Conservation (phyloP, 2,797 vertebrate species). For the Arctocebus calabarensis region DNA sequence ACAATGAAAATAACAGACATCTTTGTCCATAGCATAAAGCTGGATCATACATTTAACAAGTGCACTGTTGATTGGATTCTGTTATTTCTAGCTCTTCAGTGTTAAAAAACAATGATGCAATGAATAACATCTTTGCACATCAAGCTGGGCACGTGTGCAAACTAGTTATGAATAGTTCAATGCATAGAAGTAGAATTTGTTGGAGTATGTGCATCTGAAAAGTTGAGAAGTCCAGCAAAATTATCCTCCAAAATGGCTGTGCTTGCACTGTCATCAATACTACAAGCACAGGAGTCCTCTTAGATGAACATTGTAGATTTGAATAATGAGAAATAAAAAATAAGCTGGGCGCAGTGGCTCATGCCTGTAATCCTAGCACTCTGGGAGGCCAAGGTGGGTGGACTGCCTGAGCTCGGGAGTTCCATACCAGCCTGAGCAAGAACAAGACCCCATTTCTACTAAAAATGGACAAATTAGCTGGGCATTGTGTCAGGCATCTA, state of each 20-base stretch:
- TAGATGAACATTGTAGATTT: neutral
- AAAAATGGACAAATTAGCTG: no score
- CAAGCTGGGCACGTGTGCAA: neutral
- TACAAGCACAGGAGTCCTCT: neutral
- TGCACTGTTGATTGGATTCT: neutral
- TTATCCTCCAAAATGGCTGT: neutral
- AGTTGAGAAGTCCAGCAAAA: neutral
- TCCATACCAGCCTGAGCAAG: no score
- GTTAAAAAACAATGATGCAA: constrained; percentile 9
- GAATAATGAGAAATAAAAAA: neutral
- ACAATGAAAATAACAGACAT: neutral
- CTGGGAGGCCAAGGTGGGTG: no score
- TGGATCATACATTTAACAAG: neutral
- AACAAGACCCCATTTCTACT: no score
- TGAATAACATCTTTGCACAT: neutral
- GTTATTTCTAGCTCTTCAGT: constrained; percentile 14
- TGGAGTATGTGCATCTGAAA: neutral
- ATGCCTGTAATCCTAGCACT: no score
- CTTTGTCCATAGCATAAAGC: neutral
- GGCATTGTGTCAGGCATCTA: no score
- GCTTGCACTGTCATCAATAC: neutral
- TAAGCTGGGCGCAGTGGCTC: neutral
- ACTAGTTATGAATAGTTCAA: constrained; percentile 1
- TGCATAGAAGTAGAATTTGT: neutral
- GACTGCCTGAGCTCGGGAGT: no score